Evolutionary conservation across 2,113 vertebrate genomes (phyloP).

Genomic region (Oplegnathus fasciatus): DNA sequence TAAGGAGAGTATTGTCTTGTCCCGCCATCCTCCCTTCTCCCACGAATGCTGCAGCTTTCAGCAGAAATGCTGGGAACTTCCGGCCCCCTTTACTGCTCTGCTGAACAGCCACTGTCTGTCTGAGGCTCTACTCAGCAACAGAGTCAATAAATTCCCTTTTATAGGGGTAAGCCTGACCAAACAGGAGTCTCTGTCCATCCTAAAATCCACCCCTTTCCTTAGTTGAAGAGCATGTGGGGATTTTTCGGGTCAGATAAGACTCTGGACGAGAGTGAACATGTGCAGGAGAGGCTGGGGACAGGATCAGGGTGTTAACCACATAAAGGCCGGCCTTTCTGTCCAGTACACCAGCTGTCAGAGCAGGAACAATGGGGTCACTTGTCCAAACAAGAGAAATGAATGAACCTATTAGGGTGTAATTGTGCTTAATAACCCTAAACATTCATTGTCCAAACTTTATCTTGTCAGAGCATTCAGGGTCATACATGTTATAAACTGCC

Average conservation of each 20-base stretch:
- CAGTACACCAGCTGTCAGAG: slow-evolving; percentile 77
- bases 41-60: slow-evolving; percentile 49
- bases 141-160: slow-evolving; percentile 65
- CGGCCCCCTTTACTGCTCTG: slow-evolving; percentile 37
- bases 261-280: slow-evolving; percentile 72
- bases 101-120: slow-evolving; percentile 56
- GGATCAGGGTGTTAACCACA: slow-evolving; percentile 71
- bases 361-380: slow-evolving; percentile 75
- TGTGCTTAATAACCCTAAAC: slow-evolving; percentile 43
- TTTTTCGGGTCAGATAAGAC: slow-evolving; percentile 66
- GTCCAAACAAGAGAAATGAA: slow-evolving; percentile 66
- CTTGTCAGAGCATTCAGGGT: background rate
- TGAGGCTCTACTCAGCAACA: slow-evolving; percentile 57
- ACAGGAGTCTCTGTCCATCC: slow-evolving; percentile 56
- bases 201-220: slow-evolving; percentile 46
- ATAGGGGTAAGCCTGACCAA: slow-evolving; percentile 60
- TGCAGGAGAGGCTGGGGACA: slow-evolving; percentile 61
- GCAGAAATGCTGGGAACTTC: slow-evolving; percentile 65
- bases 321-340: slow-evolving; percentile 63
- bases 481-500: slow-evolving; percentile 4
- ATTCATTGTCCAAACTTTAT: slow-evolving; percentile 30
- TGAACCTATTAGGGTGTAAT: slow-evolving; percentile 48
- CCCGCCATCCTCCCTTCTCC: slow-evolving; percentile 52
- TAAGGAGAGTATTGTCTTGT: slow-evolving; percentile 65
- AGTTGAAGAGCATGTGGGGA: slow-evolving; percentile 44